phyloP scores from a whole-genome alignment of 2,888 invertebrate genomes.

The Linnaemya tessellans region DNA sequence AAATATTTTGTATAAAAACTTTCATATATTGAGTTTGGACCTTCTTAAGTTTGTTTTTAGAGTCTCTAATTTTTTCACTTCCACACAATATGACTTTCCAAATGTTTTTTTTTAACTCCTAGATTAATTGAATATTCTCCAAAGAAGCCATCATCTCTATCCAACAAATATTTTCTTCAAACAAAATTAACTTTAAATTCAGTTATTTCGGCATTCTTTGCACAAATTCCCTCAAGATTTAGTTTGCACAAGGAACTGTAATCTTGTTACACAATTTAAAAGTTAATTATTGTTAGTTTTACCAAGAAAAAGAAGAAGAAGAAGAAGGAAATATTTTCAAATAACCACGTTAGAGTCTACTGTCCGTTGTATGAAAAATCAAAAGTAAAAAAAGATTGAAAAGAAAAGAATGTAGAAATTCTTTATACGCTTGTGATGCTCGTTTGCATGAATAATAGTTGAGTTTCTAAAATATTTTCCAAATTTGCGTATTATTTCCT shows the following conservation, averaged over 20 bases:
- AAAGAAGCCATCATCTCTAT: too few species aligned
- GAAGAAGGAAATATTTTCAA: background rate
- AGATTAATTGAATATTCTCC: too few species aligned
- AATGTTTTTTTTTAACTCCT: too few species aligned
- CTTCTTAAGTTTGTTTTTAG: too few species aligned
- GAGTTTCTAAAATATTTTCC: constrained; percentile 13
- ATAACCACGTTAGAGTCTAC: background rate
- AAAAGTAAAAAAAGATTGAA: background rate
- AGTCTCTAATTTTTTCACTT: too few species aligned
- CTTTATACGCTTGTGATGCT: background rate
- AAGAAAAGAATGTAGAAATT: background rate
- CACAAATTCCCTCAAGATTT: background rate
- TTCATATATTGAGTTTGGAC: too few species aligned
- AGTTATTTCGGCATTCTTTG: background rate
- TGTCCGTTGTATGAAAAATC: background rate
- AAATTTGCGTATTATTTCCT: constrained; percentile 20
- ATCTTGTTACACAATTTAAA: constrained; percentile 5
- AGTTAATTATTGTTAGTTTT: background rate
- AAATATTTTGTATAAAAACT: too few species aligned
- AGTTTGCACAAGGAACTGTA: background rate
- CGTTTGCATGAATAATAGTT: constrained; percentile 19
- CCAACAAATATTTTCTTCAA: too few species aligned
- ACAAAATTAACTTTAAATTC: background rate
- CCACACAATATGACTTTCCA: too few species aligned
- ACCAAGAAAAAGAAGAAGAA: too few species aligned